A percentile compares a stretch with the other conserved stretches of the same genome.
phyloP scores from a whole-genome alignment of 1,140 invertebrate species.

The Campoletis sonorensis region DNA sequence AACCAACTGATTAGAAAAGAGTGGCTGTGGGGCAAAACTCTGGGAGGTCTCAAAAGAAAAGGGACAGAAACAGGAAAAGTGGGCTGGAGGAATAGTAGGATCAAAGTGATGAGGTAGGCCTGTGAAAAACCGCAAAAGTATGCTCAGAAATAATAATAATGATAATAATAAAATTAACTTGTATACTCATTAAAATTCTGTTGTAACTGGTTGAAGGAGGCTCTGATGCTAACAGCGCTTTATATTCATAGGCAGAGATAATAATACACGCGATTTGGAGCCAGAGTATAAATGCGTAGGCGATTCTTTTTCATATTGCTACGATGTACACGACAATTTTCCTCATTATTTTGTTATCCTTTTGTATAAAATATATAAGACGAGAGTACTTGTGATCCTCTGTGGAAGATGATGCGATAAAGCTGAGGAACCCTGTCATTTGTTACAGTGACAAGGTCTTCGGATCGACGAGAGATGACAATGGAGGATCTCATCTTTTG shows the following conservation, averaged over 20 bases:
- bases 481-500: constrained; percentile 43
- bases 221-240: neutral
- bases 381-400: neutral
- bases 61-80: too few species aligned
- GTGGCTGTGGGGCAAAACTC: too few species aligned
- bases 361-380: neutral
- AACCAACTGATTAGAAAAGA: too few species aligned
- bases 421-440: constrained; percentile 38
- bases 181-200: neutral
- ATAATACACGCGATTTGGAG: constrained; percentile 26
- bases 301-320: constrained; percentile 29
- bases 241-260: constrained; percentile 32
- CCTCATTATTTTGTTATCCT: neutral
- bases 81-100: too few species aligned
- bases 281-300: constrained; percentile 26
- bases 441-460: constrained; percentile 42
- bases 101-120: too few species aligned
- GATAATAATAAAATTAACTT: too few species aligned
- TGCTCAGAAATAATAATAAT: too few species aligned
- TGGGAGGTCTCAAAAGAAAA: too few species aligned
- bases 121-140: too few species aligned
- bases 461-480: constrained; percentile 46
- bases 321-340: constrained; percentile 5
- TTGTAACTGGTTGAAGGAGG: neutral
- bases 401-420: constrained; percentile 30